Conservation (phyloP, 2,797 vertebrate genomes). For the Acridotheres tristis region DNA sequence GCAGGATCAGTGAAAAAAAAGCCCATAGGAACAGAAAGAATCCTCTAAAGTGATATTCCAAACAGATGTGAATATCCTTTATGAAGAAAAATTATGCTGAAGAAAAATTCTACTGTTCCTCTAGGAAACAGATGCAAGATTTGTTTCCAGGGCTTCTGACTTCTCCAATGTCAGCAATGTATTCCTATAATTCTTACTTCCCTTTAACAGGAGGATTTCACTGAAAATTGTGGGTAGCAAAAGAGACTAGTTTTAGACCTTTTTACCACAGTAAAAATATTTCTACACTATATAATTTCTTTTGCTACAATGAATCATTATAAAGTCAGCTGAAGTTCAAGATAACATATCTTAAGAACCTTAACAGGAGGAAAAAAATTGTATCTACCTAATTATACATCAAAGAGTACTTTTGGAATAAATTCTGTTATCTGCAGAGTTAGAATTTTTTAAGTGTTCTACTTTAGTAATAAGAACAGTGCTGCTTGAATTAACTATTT, state of each 20-base stretch:
- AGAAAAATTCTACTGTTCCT: not conserved
- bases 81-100: not conserved
- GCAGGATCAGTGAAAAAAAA: not conserved
- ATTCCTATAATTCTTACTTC: not conserved
- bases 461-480: slow-evolving; percentile 43
- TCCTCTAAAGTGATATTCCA: not conserved
- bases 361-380: slow-evolving; percentile 34
- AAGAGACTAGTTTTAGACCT: not conserved
- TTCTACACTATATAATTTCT: slow-evolving; percentile 15
- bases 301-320: slow-evolving; percentile 39
- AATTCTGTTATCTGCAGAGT: slow-evolving; percentile 53
- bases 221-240: not conserved
- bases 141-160: not conserved
- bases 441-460: slow-evolving; percentile 38
- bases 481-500: slow-evolving; percentile 38
- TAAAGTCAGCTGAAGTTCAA: slow-evolving; percentile 48
- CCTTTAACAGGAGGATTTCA: not conserved
- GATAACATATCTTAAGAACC: slow-evolving; percentile 61
- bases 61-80: not conserved
- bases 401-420: slow-evolving; percentile 62
- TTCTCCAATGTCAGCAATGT: not conserved
- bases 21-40: not conserved
- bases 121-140: not conserved
- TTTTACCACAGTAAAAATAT: slow-evolving; percentile 27
- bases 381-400: slow-evolving; percentile 69